Base-by-base conservation (phyloP, 1,140 invertebrate genomes). In the Tachypleus tridentatus region DNA sequence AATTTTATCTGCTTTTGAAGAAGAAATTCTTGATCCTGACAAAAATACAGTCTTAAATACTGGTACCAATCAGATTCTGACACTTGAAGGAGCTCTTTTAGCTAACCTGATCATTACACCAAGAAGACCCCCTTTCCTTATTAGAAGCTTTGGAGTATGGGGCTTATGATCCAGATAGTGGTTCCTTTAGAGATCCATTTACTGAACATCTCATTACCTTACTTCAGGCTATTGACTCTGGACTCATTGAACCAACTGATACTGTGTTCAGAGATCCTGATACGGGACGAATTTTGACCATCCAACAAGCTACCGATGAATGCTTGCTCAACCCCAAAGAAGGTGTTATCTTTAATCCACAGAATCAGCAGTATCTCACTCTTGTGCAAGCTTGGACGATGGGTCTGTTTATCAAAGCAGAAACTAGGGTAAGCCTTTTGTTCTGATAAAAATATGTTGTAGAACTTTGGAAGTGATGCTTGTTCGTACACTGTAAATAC, bases 21-120 rank as follows among this genome's bases (percentile, higher is more conserved):
- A 90, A 77, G 91, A 91, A 63, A 79, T 95, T 11, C 82, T 91
- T 66, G 87, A 93, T 76, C 78, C 83, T 9, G 73, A 82, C 47
- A 85, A 85, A 53, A 84, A 86, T 63, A 87, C 86, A 75, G 87
- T 97, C 67, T 84, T 94, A 64, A 91, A 97, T 77, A 93, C 93
- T 4, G 88, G 91, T 79, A 90, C 87, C 9, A 89, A 89, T 9
- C 81, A 78, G 65, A 80, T 82, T 68, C 77, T 93, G 56, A 87
- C 82, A 54, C 79, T 93, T 57, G 81, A 83, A 64, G 88, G 93
- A 80, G 90, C 90, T 7, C 87, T 94, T 58, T 80, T 86, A 64
- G 91, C 87, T 76, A 89, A 92, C 76, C 87, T 93, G 65, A 81
- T 93, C 58, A 86, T 93, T 80, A 86, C 87, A 0, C 73, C 85